These are phyloP conservation scores for Brachionus calyciflorus DNA, from an alignment of 1,140 invertebrate species.

Conservation along the genomic window DNA sequence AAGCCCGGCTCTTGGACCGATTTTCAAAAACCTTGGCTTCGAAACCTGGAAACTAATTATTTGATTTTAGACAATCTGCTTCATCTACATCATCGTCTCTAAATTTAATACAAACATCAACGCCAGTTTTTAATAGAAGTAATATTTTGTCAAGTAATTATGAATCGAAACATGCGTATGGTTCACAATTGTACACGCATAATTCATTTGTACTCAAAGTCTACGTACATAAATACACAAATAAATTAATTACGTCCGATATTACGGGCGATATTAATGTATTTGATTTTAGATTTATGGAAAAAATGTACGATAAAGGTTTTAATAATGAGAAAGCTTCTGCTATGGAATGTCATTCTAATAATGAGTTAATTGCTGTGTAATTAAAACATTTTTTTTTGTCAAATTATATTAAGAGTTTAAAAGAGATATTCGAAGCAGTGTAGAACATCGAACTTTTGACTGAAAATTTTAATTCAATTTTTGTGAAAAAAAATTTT, in stretches of 20 bases:
- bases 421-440: no score
- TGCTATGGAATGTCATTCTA: background rate
- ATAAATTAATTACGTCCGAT: background rate
- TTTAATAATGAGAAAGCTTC: slow-evolving; percentile 34
- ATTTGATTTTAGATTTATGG: slow-evolving; percentile 16
- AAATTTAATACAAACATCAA: background rate
- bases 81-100: no score
- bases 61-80: no score
- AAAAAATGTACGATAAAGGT: background rate
- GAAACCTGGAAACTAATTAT: no score
- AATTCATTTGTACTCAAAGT: slow-evolving; percentile 26
- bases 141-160: background rate
- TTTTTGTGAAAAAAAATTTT: no score
- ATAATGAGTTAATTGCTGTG: slow-evolving; percentile 21
- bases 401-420: no score
- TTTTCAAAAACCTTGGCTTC: no score
- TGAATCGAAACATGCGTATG: background rate
- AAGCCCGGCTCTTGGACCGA: no score
- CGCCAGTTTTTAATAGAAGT: background rate
- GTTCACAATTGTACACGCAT: background rate
- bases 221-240: background rate
- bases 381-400: no score
- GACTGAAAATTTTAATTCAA: no score
- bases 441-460: no score
- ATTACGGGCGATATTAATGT: slow-evolving; percentile 19